Evolutionary conservation across 2,888 invertebrate genomes (phyloP), one percentile per base, ranked within the genome.

Genomic region (Rotaria sp.): DNA sequence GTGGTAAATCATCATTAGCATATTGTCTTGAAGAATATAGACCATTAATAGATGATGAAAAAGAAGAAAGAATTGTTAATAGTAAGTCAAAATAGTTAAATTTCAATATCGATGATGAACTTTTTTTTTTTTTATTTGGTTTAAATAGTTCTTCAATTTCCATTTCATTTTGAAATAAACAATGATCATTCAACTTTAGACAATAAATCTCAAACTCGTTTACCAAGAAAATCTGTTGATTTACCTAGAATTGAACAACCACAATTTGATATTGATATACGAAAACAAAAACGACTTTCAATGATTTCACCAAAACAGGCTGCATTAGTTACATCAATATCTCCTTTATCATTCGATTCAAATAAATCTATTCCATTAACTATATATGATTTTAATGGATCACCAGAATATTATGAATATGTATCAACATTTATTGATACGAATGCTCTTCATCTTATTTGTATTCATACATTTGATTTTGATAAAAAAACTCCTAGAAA

Each of bases 1-100:
- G 45, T 45, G 80, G 80, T 26, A 80, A 80, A 80, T n/a, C 80
- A 45, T 41, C 80, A 45, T 80, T 80, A n/a, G 80, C 80, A 26
- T 45, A 45, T 41, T 45, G 45, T 45, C 45, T 80, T n/a, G 80
- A 80, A 80, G 80, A 45, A 45, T n/a, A 26, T 26, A 45, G 45
- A 21, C 80, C 80, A n/a, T 45, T 26, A 11, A 15, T 80, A 80
- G 4, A 7, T 4, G n/a, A n/a, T n/a, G 26, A 45, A 7, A 41
- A 80, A 80, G 21, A 24, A 11, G 26, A 45, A 45, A 80, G 80
- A 80, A 10, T 80, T 10, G 15, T 80, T 11, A 41, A 80, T 80
- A 80, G 80, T 80, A 41, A 80, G 45, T n/a, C 3, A 45, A 1
- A 21, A n/a, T 35, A 67, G 30, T 15, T 5, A 35, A 30, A 35